These are phyloP conservation scores for Tetragnatha montana DNA, from an alignment of 2,888 invertebrate species.

Conservation along the genomic window DNA sequence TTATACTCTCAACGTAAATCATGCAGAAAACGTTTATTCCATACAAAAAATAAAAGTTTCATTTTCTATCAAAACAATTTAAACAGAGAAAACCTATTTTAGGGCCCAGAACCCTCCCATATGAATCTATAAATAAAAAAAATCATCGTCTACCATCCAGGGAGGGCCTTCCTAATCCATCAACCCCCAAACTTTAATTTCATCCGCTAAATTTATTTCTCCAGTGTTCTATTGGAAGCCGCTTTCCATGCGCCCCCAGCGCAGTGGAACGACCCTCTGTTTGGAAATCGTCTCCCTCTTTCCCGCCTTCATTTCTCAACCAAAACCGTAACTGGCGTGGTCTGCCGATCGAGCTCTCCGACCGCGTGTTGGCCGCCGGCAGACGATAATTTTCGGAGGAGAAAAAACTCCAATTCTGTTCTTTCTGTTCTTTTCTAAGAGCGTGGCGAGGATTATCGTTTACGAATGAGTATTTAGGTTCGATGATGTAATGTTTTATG, in stretches of 20 bases:
- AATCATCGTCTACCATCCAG: neutral
- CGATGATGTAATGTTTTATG: neutral
- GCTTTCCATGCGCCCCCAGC: slow-evolving; percentile 27
- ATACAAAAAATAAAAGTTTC: neutral
- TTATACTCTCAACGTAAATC: too few relatives aligned
- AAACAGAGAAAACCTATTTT: neutral
- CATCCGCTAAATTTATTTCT: slow-evolving; percentile 34
- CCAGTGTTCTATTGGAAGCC: neutral
- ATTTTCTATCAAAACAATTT: neutral
- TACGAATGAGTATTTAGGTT: neutral
- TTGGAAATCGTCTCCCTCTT: slow-evolving; percentile 53
- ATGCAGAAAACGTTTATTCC: too few relatives aligned
- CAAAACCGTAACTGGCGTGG: slow-evolving; percentile 34
- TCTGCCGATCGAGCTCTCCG: slow-evolving; percentile 3
- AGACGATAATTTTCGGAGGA: neutral
- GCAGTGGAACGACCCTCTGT: slow-evolving; percentile 49
- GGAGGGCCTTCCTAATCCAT: neutral
- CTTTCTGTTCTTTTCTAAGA: neutral
- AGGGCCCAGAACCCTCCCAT: neutral
- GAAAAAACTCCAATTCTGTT: neutral
- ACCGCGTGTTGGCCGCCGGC: neutral
- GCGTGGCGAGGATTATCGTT: neutral
- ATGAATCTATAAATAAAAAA: neutral
- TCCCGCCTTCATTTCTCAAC: slow-evolving; percentile 59
- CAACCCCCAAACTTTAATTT: slow-evolving; percentile 19